These are phyloP conservation scores for Callipepla californica DNA, from an alignment of 2,113 vertebrate genomes.

Conservation along the genomic window DNA sequence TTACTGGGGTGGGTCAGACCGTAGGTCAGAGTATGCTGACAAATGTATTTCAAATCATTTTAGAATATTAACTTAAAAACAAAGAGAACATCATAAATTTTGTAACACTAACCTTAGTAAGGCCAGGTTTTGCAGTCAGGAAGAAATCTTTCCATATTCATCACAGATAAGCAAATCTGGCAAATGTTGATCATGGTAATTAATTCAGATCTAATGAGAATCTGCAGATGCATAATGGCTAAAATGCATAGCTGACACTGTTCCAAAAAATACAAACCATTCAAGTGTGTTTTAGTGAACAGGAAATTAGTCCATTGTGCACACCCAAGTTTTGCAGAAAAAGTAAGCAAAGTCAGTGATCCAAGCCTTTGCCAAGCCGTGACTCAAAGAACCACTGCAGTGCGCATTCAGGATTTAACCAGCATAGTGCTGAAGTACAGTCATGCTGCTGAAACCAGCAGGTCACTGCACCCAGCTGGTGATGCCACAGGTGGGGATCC, in stretches of 20 bases:
- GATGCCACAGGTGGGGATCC: fast-evolving
- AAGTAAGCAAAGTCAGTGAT: neutral
- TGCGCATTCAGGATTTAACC: fast-evolving
- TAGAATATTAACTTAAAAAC: neutral
- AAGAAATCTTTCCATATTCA: neutral
- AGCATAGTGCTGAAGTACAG: neutral
- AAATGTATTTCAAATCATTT: neutral
- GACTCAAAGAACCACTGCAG: neutral
- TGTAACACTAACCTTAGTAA: neutral
- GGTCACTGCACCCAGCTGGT: fast-evolving
- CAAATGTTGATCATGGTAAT: neutral
- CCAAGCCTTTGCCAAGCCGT: neutral
- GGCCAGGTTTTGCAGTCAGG: neutral
- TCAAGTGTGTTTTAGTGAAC: neutral
- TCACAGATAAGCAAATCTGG: neutral
- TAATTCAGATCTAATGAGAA: neutral
- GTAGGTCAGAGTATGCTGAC: neutral
- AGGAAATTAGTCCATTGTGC: neutral
- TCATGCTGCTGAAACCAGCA: neutral
- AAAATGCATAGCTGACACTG: neutral
- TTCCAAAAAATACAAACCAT: neutral
- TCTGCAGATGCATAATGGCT: neutral
- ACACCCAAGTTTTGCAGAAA: neutral
- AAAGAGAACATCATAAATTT: neutral
- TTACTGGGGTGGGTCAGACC: neutral